phyloP scores from a whole-genome alignment of 2,797 vertebrate species.

The Gambusia yucatana region DNA sequence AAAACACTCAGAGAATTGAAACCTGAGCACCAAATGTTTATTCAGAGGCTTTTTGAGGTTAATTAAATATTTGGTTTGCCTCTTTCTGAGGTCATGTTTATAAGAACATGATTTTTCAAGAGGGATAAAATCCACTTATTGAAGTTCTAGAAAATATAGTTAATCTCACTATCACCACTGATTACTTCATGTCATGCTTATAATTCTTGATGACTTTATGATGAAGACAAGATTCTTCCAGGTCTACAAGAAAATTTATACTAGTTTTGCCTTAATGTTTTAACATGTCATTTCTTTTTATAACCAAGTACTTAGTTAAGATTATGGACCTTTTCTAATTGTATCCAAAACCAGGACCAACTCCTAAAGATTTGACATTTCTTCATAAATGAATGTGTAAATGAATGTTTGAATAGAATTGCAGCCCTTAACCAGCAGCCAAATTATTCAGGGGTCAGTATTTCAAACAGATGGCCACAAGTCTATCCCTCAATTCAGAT shows the following conservation, averaged over 20 bases:
- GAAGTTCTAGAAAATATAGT: slow-evolving; percentile 29
- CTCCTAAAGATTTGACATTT: neutral
- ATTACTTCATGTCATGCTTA: neutral
- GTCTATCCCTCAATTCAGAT: neutral
- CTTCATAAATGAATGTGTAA: neutral
- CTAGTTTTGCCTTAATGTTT: neutral
- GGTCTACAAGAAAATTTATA: neutral
- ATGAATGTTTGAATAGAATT: neutral
- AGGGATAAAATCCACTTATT: slow-evolving; percentile 25
- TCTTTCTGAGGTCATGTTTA: slow-evolving; percentile 36
- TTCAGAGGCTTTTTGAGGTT: slow-evolving; percentile 43
- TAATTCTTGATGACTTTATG: too few relatives aligned
- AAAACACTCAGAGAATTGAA: slow-evolving; percentile 20
- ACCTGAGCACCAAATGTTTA: slow-evolving; percentile 38
- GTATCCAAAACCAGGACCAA: neutral
- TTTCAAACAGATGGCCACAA: neutral
- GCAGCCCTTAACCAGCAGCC: neutral
- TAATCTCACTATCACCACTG: neutral
- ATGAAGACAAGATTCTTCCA: neutral
- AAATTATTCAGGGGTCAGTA: neutral
- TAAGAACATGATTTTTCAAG: slow-evolving; percentile 32
- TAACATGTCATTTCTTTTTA: neutral
- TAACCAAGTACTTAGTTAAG: neutral
- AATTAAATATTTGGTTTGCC: slow-evolving; percentile 12
- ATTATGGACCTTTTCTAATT: neutral